Evolutionary conservation across 2,113 vertebrate genomes (phyloP).

Genomic region (Halichoerus grypus): DNA sequence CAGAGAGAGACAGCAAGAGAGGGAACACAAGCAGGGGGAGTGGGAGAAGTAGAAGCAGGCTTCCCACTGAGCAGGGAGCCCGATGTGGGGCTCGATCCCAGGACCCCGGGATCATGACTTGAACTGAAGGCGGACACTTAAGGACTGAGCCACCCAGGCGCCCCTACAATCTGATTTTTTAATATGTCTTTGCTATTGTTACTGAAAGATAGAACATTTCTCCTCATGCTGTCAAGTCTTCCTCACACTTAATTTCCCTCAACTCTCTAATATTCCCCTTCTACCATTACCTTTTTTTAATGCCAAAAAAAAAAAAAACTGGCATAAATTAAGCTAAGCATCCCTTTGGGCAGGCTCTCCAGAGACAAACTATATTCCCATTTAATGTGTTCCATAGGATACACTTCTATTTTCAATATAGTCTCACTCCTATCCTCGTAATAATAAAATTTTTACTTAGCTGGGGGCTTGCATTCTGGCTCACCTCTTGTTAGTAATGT

Average conservation of each 20-base stretch:
- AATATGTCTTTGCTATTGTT: neutral
- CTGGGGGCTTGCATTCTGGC: neutral
- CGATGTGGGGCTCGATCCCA: too few relatives aligned
- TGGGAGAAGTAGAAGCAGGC: too few relatives aligned
- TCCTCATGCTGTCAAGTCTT: neutral
- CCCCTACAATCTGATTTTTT: neutral
- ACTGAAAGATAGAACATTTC: neutral
- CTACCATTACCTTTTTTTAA: neutral
- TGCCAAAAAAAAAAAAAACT: neutral
- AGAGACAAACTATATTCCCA: neutral
- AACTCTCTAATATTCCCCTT: neutral
- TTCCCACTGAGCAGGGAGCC: too few relatives aligned
- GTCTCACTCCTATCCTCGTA: neutral
- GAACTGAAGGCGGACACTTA: too few relatives aligned
- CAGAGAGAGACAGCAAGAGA: too few relatives aligned
- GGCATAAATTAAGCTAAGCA: neutral
- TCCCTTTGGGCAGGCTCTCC: neutral
- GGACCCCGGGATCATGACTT: too few relatives aligned
- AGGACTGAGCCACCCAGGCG: too few relatives aligned
- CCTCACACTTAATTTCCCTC: neutral
- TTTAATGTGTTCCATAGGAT: neutral
- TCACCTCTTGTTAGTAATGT: neutral
- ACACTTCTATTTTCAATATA: constrained; percentile 42
- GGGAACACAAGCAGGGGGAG: too few relatives aligned
- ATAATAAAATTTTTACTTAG: neutral